Conservation (phyloP, 2,797 vertebrate species). For the Sebastes diaconus region DNA sequence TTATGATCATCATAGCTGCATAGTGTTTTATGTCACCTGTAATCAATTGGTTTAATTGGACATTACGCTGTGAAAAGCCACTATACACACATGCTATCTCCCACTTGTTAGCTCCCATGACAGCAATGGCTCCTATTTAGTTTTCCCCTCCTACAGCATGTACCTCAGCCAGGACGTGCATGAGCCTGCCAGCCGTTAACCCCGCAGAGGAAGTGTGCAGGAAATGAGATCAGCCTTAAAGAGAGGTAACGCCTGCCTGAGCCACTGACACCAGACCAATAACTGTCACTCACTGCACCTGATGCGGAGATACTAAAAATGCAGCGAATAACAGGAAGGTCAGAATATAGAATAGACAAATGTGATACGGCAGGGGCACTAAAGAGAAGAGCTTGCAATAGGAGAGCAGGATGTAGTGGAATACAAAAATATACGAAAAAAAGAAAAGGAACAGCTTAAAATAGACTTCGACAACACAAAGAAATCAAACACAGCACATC, state of each 20-base stretch:
- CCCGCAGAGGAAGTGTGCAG: constrained; percentile 80
- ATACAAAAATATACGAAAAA: background rate
- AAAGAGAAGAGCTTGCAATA: constrained; percentile 1
- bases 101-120: constrained; percentile 41
- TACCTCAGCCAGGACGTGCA: constrained; percentile 63
- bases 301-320: constrained; percentile 65
- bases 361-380: background rate
- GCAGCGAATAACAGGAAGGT: constrained; percentile 61
- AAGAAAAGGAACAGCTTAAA: constrained; percentile 8
- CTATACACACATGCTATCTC: constrained; percentile 28
- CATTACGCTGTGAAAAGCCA: constrained; percentile 29
- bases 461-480: constrained; percentile 3
- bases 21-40: constrained; percentile 6
- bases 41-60: constrained; percentile 30
- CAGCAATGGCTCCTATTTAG: constrained; percentile 47
- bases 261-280: constrained; percentile 76
- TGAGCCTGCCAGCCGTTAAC: constrained; percentile 71
- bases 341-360: constrained; percentile 25
- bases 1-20: constrained; percentile 18
- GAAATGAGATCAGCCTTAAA: constrained; percentile 79
- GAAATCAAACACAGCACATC: background rate
- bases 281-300: constrained; percentile 81
- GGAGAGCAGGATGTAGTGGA: background rate
- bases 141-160: constrained; percentile 35
- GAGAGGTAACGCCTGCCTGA: constrained; percentile 75